A percentile compares a stretch with the other conserved stretches of the same genome.
phyloP scores from a whole-genome alignment of 2,113 vertebrate genomes.

The Nerophis ophidion region DNA sequence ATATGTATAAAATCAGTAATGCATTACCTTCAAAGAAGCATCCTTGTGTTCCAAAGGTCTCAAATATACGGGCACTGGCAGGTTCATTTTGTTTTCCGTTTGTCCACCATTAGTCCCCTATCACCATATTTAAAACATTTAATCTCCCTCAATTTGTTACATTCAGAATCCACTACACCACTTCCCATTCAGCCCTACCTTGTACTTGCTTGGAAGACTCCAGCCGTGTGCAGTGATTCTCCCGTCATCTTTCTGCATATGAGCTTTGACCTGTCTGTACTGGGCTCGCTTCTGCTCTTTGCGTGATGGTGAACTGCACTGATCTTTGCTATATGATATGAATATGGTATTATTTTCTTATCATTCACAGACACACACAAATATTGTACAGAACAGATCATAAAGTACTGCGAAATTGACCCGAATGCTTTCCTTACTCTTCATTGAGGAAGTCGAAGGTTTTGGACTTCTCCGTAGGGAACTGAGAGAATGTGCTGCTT shows the following conservation, averaged over 20 bases:
- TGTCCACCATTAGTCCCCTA: conserved; percentile 77
- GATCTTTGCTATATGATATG: conserved; percentile 54
- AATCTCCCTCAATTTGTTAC: not conserved
- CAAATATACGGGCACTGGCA: conserved; percentile 93
- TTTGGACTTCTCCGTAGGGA: conserved; percentile 83
- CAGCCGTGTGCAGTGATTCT: conserved; percentile 89
- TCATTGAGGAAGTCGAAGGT: conserved; percentile 95
- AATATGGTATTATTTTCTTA: not conserved
- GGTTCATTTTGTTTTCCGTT: conserved; percentile 87
- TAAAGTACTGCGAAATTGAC: not conserved
- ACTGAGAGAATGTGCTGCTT: conserved; percentile 87
- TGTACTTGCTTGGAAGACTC: conserved; percentile 94
- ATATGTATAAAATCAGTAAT: no score
- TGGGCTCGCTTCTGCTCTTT: conserved; percentile 93
- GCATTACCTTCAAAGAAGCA: conserved; percentile 88
- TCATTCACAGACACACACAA: not conserved
- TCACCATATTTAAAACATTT: not conserved
- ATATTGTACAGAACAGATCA: no score
- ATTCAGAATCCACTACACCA: no score
- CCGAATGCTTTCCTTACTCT: conserved; percentile 75
- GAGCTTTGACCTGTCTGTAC: conserved; percentile 92
- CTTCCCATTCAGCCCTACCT: conserved; percentile 65
- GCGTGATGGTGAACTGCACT: conserved; percentile 71
- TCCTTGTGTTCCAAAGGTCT: conserved; percentile 93
- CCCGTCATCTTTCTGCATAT: conserved; percentile 90